Percentiles rank a stretch among this genome's conserved stretches.
These are phyloP conservation scores for Eutrigla gurnardus DNA, from an alignment of 2,797 vertebrate species.

Conservation along the genomic window DNA sequence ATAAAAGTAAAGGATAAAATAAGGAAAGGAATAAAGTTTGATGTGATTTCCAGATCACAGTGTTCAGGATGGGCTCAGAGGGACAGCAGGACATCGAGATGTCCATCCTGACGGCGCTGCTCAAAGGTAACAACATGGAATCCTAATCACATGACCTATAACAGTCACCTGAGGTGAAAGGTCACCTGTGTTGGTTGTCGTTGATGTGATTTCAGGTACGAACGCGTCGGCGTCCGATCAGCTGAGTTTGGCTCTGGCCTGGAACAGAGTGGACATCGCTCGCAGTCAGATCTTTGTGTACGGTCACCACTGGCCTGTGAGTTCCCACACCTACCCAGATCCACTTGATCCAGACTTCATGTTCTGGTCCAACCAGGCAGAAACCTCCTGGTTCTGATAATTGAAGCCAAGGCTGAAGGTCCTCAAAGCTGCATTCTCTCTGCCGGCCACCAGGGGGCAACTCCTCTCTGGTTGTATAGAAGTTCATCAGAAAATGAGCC, in stretches of 20 bases:
- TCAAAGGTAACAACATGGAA: slow-evolving; percentile 87
- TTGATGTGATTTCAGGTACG: slow-evolving; percentile 84
- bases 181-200: not conserved
- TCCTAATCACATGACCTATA: too few species aligned
- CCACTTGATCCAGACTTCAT: too few species aligned
- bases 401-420: too few species aligned
- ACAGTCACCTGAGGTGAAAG: too few species aligned
- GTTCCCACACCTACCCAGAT: not conserved
- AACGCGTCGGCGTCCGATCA: slow-evolving; percentile 95
- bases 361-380: too few species aligned
- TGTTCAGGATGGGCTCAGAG: slow-evolving; percentile 95
- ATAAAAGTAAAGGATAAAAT: too few species aligned
- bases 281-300: slow-evolving; percentile 96
- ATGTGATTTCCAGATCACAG: slow-evolving; percentile 86
- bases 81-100: slow-evolving; percentile 97
- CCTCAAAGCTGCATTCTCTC: too few species aligned
- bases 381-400: too few species aligned
- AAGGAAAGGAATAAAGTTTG: too few species aligned
- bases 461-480: too few species aligned
- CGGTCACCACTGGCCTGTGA: slow-evolving; percentile 91
- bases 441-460: too few species aligned
- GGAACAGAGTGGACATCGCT: slow-evolving; percentile 98
- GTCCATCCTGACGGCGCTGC: slow-evolving; percentile 94
- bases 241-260: slow-evolving; percentile 94
- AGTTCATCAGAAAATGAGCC: too few species aligned